Percentiles rank a stretch among this genome's conserved stretches.
These are phyloP conservation scores for Anaspis maculata DNA, from an alignment of 2,888 invertebrate species.

Conservation along the genomic window DNA sequence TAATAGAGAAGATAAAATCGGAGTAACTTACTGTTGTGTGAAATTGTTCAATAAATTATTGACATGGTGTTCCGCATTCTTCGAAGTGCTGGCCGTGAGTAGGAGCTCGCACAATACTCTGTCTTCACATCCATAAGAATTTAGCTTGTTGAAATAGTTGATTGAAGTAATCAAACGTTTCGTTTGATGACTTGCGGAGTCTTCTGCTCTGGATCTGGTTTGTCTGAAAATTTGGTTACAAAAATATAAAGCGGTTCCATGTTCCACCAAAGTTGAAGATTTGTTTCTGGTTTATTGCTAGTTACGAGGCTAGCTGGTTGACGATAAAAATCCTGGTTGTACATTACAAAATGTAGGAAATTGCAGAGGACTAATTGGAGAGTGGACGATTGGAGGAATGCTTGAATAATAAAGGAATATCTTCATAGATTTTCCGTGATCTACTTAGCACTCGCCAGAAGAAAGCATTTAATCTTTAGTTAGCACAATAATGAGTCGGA, in stretches of 20 bases:
- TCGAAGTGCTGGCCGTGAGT: constrained; percentile 28
- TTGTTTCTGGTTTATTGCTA: no score
- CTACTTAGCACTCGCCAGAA: no score
- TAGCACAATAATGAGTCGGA: no score
- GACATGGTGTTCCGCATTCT: constrained; percentile 31
- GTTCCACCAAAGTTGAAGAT: background rate
- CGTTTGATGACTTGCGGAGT: constrained; percentile 15
- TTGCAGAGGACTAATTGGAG: no score
- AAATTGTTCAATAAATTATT: constrained; percentile 33
- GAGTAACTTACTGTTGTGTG: constrained; percentile 28
- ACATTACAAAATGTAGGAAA: no score
- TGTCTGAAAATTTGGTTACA: constrained; percentile 16
- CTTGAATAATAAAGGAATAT: no score
- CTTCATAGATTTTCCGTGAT: no score
- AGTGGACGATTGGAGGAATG: no score
- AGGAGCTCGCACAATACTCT: constrained; percentile 34
- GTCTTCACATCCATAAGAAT: constrained; percentile 31
- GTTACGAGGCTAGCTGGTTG: no score
- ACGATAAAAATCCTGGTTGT: no score
- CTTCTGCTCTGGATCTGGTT: constrained; percentile 20
- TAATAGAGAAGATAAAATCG: constrained; percentile 1
- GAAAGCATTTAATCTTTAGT: no score
- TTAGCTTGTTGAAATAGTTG: constrained; percentile 23
- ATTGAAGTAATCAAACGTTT: constrained; percentile 22
- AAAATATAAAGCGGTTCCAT: background rate